Base-by-base conservation (phyloP, 2,797 vertebrate species). In the Urosaurus nigricauda region DNA sequence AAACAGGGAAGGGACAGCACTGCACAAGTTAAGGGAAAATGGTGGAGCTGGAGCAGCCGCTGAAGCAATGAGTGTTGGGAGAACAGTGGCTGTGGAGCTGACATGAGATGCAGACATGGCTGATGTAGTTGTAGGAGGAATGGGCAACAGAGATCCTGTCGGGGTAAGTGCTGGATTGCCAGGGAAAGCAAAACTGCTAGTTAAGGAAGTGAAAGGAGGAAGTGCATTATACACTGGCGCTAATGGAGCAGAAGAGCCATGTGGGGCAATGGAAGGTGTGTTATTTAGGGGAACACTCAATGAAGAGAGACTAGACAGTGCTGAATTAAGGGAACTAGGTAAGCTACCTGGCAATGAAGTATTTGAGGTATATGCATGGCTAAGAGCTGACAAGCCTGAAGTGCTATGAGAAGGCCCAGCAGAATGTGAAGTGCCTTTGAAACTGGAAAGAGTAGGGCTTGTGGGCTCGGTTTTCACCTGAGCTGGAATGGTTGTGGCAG, bases 391-490 rank as follows among this genome's bases (percentile, higher is more conserved):
- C 89, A 98, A 96, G 40, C 98, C 97, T 70, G 98, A 91, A 17
- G 98, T 95, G 96, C 97, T 96, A 17, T 98, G 96, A 65, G 97
- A 97, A 5, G 98, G 98, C 0, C 97, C 98, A 21, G 95, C 94
- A 0, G 98, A 97, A 82, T 98, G 98, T 2, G 98, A 96, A 6
- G 98, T 97, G 82, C 98, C 98, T 94, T 98, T 99, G 93, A 99
- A 99, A 85, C 98, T 98, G 0, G 98, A 99, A 56, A 97, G 98
- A 2, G 98, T 97, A 0, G 99, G 98, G 93, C 99, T 99, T 85
- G 95, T 93, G 78, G 97, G 96, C 63, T 97, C 97, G 0, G 95
- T 96, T 94, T 97, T 97, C 87, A 97, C 89, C 84, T 96, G 29
- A 53, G 95, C 89, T 0, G 96, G 92, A 51, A 94, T 65, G 29